phyloP scores from a whole-genome alignment of 2,797 vertebrate genomes.

The Periparus ater region DNA sequence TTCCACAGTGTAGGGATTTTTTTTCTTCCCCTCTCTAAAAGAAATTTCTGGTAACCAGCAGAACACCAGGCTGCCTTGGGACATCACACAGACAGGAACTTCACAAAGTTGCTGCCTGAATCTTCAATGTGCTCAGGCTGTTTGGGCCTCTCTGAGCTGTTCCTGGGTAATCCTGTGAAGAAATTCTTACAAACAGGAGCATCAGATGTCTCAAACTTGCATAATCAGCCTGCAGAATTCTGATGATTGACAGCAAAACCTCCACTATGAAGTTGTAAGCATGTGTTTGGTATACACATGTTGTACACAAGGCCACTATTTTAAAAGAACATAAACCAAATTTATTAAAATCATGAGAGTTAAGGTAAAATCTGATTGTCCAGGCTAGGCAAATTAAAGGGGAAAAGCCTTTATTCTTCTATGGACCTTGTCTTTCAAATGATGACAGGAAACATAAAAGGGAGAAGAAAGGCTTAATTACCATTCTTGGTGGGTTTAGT shows the following conservation, averaged over 20 bases:
- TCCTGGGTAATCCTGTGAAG: not conserved
- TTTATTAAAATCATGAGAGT: not conserved
- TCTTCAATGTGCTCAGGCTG: not conserved
- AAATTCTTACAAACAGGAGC: not conserved
- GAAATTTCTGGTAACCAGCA: slow-evolving; percentile 16
- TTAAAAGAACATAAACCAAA: not conserved
- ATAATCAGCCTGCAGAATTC: not conserved
- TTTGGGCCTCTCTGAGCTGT: not conserved
- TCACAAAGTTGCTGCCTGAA: not conserved
- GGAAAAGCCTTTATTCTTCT: not conserved
- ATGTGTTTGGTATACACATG: not conserved
- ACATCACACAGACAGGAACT: not conserved
- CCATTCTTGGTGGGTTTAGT: not conserved
- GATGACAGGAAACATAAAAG: not conserved
- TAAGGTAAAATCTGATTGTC: not conserved
- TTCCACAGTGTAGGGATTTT: not conserved
- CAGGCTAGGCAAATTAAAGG: not conserved
- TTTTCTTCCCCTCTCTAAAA: not conserved
- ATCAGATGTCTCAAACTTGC: not conserved
- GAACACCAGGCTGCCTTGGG: not conserved
- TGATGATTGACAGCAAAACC: not conserved
- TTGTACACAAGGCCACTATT: not conserved
- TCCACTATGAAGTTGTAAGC: not conserved
- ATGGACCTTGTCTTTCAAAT: not conserved
- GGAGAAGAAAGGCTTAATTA: not conserved